Evolutionary conservation across 1,140 invertebrate species (phyloP).

Genomic region (Hypothenemus hampei): DNA sequence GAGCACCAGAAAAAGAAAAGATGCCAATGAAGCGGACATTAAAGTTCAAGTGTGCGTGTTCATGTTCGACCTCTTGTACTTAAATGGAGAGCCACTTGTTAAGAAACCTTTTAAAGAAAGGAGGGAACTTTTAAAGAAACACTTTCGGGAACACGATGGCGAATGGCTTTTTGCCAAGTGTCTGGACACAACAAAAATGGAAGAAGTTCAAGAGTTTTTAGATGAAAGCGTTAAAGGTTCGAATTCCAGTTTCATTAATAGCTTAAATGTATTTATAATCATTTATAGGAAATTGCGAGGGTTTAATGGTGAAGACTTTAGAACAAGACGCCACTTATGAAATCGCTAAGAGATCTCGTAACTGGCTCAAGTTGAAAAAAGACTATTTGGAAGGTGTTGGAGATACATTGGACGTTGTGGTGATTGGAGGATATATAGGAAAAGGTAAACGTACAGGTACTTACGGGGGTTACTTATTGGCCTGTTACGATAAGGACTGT

Average conservation of each 20-base stretch:
- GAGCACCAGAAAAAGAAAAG: constrained; percentile 94
- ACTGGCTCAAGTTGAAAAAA: constrained; percentile 98
- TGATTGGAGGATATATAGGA: constrained; percentile 92
- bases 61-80: constrained; percentile 94
- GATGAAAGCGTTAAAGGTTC: constrained; percentile 85
- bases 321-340: constrained; percentile 93
- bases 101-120: constrained; percentile 72
- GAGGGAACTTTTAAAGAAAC: constrained; percentile 65
- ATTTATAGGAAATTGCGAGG: constrained; percentile 85
- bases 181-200: constrained; percentile 79
- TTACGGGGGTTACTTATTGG: constrained; percentile 95
- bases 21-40: constrained; percentile 82
- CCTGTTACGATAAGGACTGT: constrained; percentile 90
- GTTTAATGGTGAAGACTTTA: constrained; percentile 97
- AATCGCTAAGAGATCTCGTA: constrained; percentile 93
- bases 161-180: constrained; percentile 86
- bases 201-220: constrained; percentile 91
- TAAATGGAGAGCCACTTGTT: constrained; percentile 88
- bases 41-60: constrained; percentile 98
- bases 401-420: constrained; percentile 91
- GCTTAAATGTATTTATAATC: background rate
- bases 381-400: constrained; percentile 95
- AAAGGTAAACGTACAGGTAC: constrained; percentile 90
- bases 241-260: background rate
- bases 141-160: constrained; percentile 73